These are phyloP conservation scores for Daboia siamensis DNA, from an alignment of 2,113 vertebrate genomes.

Conservation along the genomic window DNA sequence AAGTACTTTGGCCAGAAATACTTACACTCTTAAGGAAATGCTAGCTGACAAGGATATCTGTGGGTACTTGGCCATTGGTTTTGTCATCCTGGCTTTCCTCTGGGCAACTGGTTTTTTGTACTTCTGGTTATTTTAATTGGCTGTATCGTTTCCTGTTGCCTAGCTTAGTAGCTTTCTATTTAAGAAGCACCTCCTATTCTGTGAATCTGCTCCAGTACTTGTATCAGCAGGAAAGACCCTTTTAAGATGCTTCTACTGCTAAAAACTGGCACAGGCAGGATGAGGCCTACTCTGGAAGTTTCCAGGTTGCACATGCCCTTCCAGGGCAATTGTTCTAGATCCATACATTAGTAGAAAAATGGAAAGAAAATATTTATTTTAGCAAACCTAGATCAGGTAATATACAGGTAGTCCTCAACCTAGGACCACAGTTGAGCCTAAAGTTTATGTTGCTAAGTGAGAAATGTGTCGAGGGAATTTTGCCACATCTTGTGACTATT, in stretches of 20 bases:
- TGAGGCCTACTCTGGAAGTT: background rate
- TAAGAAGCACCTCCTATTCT: background rate
- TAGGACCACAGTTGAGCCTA: no score
- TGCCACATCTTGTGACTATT: no score
- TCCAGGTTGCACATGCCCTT: background rate
- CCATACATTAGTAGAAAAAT: background rate
- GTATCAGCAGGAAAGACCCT: background rate
- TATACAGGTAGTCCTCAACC: background rate
- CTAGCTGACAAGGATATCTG: accelerated
- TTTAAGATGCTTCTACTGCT: background rate
- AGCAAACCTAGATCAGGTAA: background rate
- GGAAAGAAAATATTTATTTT: background rate
- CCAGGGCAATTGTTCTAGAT: background rate
- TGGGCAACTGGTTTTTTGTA: background rate
- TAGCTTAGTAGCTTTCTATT: background rate
- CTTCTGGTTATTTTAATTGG: background rate
- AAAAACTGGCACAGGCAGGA: background rate
- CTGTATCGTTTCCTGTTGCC: background rate
- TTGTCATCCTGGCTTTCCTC: background rate
- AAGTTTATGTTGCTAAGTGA: no score
- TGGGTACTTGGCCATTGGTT: background rate
- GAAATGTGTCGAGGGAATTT: no score
- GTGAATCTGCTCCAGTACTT: background rate
- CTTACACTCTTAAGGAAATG: background rate
- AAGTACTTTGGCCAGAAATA: background rate